Percentiles rank a stretch among this genome's conserved stretches.
These are phyloP conservation scores for Callionymus lyra DNA, from an alignment of 2,113 vertebrate species.

Conservation along the genomic window DNA sequence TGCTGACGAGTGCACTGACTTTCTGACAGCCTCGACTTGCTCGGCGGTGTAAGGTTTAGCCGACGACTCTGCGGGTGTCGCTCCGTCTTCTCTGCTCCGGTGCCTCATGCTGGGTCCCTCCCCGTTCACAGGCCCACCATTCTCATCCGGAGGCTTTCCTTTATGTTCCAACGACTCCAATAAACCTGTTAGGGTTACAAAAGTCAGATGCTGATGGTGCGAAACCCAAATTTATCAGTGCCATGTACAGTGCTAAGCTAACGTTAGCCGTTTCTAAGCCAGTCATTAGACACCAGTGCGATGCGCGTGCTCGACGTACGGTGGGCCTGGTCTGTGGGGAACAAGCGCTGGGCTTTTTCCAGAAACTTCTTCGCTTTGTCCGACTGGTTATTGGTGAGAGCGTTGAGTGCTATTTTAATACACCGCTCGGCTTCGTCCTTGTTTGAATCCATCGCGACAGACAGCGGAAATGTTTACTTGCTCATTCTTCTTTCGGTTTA, in stretches of 20 bases:
- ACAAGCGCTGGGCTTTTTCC: constrained; percentile 85
- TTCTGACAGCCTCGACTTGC: constrained; percentile 88
- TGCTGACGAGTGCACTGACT: constrained; percentile 62
- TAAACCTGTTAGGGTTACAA: constrained; percentile 61
- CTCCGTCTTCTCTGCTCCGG: constrained; percentile 45
- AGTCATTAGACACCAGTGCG: constrained; percentile 7
- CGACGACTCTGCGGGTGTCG: constrained; percentile 62
- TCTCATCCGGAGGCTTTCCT: constrained; percentile 63
- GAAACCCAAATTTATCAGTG: constrained; percentile 33
- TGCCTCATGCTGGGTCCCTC: constrained; percentile 64
- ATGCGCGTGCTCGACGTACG: constrained; percentile 61
- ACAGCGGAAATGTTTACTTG: constrained; percentile 63
- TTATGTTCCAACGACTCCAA: constrained; percentile 80
- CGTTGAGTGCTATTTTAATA: constrained; percentile 77
- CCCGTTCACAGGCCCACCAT: constrained; percentile 59
- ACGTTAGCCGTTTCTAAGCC: constrained; percentile 36
- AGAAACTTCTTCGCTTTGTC: constrained; percentile 84
- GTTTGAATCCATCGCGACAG: constrained; percentile 91
- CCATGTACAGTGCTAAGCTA: constrained; percentile 20
- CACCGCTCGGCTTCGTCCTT: constrained; percentile 95
- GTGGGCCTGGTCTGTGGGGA: constrained; percentile 77
- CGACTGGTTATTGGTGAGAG: constrained; percentile 68
- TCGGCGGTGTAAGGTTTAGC: constrained; percentile 81
- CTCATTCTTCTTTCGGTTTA: not conserved
- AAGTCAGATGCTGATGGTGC: not conserved